Conservation (phyloP, 2,888 invertebrate genomes). For the Nasonovia ribisnigri region DNA sequence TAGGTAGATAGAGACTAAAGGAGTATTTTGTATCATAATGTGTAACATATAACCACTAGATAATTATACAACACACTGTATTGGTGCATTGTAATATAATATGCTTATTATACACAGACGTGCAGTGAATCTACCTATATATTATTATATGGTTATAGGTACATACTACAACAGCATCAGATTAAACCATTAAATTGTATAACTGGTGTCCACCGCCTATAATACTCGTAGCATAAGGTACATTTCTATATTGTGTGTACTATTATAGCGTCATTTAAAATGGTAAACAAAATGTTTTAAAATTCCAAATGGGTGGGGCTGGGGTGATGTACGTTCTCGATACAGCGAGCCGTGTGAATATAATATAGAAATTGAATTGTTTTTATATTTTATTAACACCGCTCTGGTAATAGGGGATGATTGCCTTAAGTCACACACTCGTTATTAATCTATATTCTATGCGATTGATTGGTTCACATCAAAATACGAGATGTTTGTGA, state of each 20-base stretch:
- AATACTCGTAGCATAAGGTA: background rate
- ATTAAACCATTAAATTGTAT: too few relatives aligned
- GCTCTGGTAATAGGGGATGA: background rate
- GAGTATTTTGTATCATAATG: background rate
- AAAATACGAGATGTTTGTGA: background rate
- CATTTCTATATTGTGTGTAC: background rate
- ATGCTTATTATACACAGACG: background rate
- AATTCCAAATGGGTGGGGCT: too few relatives aligned
- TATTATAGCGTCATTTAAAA: background rate
- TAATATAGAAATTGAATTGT: background rate
- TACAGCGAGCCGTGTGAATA: background rate
- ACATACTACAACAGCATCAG: background rate
- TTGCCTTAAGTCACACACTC: background rate
- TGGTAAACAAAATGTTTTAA: too few relatives aligned
- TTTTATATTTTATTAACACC: background rate
- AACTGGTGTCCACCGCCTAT: background rate
- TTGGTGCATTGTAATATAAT: background rate
- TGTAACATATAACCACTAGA: background rate
- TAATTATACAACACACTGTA: background rate
- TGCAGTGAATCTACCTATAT: background rate
- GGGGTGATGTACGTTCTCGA: too few relatives aligned
- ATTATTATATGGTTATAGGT: background rate
- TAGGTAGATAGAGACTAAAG: background rate
- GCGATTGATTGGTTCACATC: background rate
- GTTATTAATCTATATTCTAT: background rate